These are phyloP conservation scores for Ophioninae sp. DNA, from an alignment of 2,888 invertebrate species.

Conservation along the genomic window DNA sequence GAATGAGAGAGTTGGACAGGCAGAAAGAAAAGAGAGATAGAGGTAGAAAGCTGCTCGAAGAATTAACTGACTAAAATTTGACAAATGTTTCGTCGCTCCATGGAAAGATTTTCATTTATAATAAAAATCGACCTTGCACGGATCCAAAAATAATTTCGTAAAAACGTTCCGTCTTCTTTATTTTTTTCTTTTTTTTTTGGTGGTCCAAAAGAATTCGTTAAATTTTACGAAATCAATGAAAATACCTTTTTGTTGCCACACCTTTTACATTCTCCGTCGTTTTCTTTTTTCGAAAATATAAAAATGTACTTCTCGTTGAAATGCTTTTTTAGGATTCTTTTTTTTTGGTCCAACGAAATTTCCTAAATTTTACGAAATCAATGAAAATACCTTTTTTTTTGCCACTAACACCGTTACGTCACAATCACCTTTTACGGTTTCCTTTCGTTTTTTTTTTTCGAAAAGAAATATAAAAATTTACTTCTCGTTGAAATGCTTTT, in stretches of 20 bases:
- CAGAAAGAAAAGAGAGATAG: neutral
- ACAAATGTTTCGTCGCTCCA: slow-evolving; percentile 21
- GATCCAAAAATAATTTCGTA: slow-evolving; percentile 12
- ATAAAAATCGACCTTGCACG: neutral
- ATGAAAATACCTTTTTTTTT: neutral
- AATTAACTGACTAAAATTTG: slow-evolving; percentile 2
- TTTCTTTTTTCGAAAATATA: neutral
- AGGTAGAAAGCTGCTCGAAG: slow-evolving; percentile 10
- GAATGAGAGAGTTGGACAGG: neutral
- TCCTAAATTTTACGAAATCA: slow-evolving; percentile 3
- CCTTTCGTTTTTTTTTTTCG: neutral
- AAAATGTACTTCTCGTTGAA: no score
- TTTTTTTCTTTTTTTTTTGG: neutral
- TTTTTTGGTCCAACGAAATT: neutral
- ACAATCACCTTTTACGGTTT: neutral
- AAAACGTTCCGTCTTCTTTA: neutral
- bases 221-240: slow-evolving; percentile 2
- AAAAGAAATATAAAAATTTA: neutral
- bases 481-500: neutral
- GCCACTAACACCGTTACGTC: neutral
- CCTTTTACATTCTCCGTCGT: neutral
- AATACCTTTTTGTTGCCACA: neutral
- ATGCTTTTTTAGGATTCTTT: no score
- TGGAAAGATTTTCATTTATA: slow-evolving; percentile 23
- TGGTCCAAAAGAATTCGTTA: neutral